Percentiles rank a stretch among this genome's conserved stretches.
phyloP scores from a whole-genome alignment of 2,113 vertebrate genomes.

The Psephotus haematonotus region DNA sequence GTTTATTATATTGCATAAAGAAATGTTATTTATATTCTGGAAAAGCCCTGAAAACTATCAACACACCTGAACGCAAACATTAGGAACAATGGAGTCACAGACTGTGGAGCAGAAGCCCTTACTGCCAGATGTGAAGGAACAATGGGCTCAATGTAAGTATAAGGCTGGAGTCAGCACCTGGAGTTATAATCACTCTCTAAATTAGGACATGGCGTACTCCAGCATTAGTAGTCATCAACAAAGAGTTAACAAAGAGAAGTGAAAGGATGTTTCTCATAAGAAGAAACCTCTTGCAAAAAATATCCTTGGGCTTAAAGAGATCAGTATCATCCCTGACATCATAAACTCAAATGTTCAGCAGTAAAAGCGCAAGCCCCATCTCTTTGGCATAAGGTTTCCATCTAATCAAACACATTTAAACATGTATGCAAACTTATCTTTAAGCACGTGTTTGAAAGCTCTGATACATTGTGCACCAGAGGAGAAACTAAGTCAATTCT shows the following conservation, averaged over 20 bases:
- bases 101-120: not conserved
- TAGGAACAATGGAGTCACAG: rapidly evolving
- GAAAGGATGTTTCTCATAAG: not conserved
- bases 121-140: not conserved
- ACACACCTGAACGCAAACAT: not conserved
- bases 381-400: not conserved
- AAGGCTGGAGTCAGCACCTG: not conserved
- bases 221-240: not conserved
- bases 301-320: not conserved
- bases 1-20: not conserved
- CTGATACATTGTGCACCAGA: not conserved
- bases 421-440: not conserved
- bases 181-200: not conserved
- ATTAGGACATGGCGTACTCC: not conserved
- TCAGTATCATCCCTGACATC: not conserved
- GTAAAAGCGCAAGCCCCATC: not conserved
- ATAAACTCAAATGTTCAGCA: not conserved
- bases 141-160: not conserved
- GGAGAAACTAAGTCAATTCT: not conserved
- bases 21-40: not conserved
- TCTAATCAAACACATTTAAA: not conserved
- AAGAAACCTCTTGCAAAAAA: not conserved
- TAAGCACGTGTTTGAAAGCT: not conserved
- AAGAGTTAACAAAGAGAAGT: not conserved
- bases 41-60: not conserved